A percentile compares a stretch with the other conserved stretches of the same genome.
Conservation (phyloP, 2,113 vertebrate genomes). For the Ochotona curzoniae region DNA sequence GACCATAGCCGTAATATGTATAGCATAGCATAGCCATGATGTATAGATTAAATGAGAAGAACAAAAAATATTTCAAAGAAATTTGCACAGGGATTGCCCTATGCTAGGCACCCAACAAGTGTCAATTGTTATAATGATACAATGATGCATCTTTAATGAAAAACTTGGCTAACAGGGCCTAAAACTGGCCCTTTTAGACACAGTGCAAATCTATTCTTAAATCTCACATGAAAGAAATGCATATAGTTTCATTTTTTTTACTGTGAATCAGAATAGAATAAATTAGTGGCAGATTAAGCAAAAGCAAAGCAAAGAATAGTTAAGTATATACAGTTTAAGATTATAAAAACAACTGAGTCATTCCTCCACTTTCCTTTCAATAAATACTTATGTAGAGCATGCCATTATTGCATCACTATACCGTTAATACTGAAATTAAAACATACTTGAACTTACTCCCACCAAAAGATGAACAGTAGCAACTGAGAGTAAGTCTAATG, state of each 20-base stretch:
- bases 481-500: background rate
- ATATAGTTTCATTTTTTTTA: background rate
- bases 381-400: background rate
- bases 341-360: conserved; percentile 1
- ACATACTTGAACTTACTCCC: background rate
- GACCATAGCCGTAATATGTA: background rate
- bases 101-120: background rate
- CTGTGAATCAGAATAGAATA: background rate
- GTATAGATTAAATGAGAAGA: background rate
- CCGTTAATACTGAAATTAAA: background rate
- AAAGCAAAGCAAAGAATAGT: conserved; percentile 8
- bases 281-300: background rate
- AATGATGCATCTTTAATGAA: background rate
- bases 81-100: background rate
- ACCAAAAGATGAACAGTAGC: background rate
- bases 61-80: background rate
- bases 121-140: background rate
- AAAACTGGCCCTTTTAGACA: background rate
- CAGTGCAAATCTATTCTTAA: background rate
- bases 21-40: background rate
- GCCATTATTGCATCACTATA: background rate
- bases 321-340: background rate
- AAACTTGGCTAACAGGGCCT: background rate
- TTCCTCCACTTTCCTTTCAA: background rate
- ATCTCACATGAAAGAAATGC: background rate